phyloP scores from a whole-genome alignment of 1,140 invertebrate genomes.

The Pemphigus obesinymphae region DNA sequence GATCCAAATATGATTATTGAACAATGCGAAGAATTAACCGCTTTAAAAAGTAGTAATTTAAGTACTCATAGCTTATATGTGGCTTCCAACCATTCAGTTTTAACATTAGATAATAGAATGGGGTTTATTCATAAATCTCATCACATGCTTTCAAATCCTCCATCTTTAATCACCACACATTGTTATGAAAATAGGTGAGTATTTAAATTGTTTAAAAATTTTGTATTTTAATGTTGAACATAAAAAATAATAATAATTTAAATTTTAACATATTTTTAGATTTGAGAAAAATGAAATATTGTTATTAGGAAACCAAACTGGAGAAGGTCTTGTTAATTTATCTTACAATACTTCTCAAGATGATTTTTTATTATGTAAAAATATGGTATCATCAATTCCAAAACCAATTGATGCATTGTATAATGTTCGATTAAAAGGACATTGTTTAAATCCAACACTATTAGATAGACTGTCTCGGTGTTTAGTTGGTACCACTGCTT shows the following conservation, averaged over 20 bases:
- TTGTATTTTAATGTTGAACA: too few relatives aligned
- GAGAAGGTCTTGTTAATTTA: not conserved
- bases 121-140: constrained; percentile 7
- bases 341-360: not conserved
- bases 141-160: constrained; percentile 34
- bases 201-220: too few relatives aligned
- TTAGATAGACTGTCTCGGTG: not conserved
- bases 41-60: constrained; percentile 1
- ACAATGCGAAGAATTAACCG: constrained; percentile 11
- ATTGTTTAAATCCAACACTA: constrained; percentile 19
- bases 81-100: constrained; percentile 24
- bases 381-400: constrained; percentile 18
- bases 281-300: constrained; percentile 9
- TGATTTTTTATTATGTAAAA: not conserved
- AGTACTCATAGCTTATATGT: constrained; percentile 16
- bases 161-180: constrained; percentile 20
- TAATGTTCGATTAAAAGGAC: not conserved
- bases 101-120: constrained; percentile 20
- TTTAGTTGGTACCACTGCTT: constrained; percentile 2
- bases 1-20: constrained; percentile 14
- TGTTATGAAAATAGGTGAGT: constrained; percentile 24
- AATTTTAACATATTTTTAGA: not conserved
- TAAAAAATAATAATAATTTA: not conserved
- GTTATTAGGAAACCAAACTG: constrained; percentile 7
- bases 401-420: constrained; percentile 15